Evolutionary conservation across 2,888 invertebrate genomes (phyloP), one percentile per base, ranked within the genome.

Genomic region (Pycnomerus fuliginosus): DNA sequence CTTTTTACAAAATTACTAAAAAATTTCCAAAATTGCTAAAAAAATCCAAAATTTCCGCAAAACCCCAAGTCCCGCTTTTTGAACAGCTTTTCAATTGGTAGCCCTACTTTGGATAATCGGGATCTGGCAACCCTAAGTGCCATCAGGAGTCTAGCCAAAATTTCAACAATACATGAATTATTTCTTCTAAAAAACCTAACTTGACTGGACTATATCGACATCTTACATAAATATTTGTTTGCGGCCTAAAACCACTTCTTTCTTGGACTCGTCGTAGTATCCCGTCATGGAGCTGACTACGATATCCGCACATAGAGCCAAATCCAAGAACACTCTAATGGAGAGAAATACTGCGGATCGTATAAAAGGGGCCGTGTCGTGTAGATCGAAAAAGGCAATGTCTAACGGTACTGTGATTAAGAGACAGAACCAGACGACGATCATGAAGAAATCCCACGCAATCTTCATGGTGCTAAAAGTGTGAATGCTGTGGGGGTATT

Each of bases 381-480:
- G 11, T 14, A 28, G 31, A 7, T 23, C 15, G 16, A 27, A 41
- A 27, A 41, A 41, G 2, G 24, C 41, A 7, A 56, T 56, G 23
- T 59, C 54, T 38, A 63, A 47, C 5, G 62, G 60, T 4, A 53
- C 51, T 11, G 50, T 35, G 17, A 61, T 51, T 3, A 62, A 52
- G 29, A 58, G 49, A 12, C 51, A 14, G 4, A 59, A 41, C 32
- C 59, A 61, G 1, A 59, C 46, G 10, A 58, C 8, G 3, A 49
- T 43, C 55, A 62, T 57, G 4, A 59, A 47, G 16, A 55, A 35
- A 3, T 58, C 55, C 62, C 62, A 64, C 36, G 56, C 40, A 24
- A 60, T 50, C 37, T 62, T 64, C n/a, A n/a, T n/a, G n/a, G n/a
- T n/a, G 50, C 65, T 64, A 39, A 60, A 64, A 3, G 65, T 64